Percentiles rank a stretch among this genome's conserved stretches.
phyloP scores from a whole-genome alignment of 53 echinoderm and acorn worm species.

The Mesocentrotus franciscanus region DNA sequence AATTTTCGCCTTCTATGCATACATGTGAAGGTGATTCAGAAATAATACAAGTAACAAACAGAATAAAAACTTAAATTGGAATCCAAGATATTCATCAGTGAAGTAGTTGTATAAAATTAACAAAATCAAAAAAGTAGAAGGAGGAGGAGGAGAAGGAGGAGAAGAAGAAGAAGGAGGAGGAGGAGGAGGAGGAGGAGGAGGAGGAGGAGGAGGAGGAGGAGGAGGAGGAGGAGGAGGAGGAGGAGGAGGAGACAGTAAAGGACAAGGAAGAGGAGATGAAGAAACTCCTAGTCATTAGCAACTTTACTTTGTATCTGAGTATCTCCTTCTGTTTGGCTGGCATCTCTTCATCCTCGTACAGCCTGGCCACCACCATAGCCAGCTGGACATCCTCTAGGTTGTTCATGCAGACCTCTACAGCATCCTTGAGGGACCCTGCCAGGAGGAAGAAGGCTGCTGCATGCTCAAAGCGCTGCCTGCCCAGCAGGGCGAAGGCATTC shows the following conservation, averaged over 20 bases:
- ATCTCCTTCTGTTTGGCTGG: slow-evolving; percentile 88
- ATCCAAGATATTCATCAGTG: too few relatives aligned
- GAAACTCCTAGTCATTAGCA: not conserved
- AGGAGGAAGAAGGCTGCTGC: slow-evolving; percentile 99
- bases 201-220: slow-evolving; percentile 23
- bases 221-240: not conserved
- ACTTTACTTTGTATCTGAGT: slow-evolving; percentile 67
- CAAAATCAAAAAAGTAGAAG: too few relatives aligned
- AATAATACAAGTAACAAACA: too few relatives aligned
- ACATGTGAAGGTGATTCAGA: too few relatives aligned
- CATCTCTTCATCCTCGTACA: slow-evolving; percentile 97
- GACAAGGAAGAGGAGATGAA: not conserved
- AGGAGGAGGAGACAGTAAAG: not conserved
- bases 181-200: slow-evolving; percentile 9
- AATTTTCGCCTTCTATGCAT: too few relatives aligned
- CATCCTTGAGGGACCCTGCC: slow-evolving; percentile 97
- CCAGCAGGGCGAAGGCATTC: slow-evolving; percentile 97
- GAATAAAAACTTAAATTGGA: too few relatives aligned
- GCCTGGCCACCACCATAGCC: slow-evolving; percentile 92
- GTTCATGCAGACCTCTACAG: slow-evolving; percentile 90
- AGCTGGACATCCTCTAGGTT: slow-evolving; percentile 95
- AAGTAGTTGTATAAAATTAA: too few relatives aligned
- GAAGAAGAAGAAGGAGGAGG: not conserved
- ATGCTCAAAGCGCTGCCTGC: slow-evolving; percentile 95
- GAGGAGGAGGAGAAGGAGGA: not conserved